Conservation (phyloP, 2,113 vertebrate genomes). For the Plectropomus leopardus region DNA sequence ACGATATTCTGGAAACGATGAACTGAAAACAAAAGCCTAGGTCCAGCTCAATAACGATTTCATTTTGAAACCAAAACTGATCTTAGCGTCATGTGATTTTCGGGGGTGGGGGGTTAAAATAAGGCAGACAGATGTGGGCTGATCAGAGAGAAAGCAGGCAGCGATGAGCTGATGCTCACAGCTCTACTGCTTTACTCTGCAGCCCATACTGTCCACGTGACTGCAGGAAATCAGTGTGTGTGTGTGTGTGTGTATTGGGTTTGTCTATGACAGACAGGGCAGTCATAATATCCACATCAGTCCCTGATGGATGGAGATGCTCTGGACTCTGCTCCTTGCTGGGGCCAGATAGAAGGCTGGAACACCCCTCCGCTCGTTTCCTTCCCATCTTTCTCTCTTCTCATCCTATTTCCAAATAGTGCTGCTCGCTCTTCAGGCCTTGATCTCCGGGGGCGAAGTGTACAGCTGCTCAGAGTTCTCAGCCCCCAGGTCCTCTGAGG, state of each 20-base stretch:
- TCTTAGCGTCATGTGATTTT: background rate
- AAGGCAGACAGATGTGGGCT: conserved; percentile 52
- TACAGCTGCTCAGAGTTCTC: conserved; percentile 95
- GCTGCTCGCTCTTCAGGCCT: conserved; percentile 86
- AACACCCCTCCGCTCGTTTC: conserved; percentile 42
- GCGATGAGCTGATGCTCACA: conserved; percentile 77
- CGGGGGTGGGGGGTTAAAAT: conserved; percentile 43
- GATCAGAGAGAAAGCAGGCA: conserved; percentile 88
- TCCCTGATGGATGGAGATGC: conserved; percentile 76
- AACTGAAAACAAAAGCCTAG: conserved; percentile 63
- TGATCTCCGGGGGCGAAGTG: conserved; percentile 91
- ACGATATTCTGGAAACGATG: conserved; percentile 45
- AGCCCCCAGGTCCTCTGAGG: conserved; percentile 92
- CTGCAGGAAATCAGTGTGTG: conserved; percentile 44
- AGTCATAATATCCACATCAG: conserved; percentile 72
- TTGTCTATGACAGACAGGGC: conserved; percentile 47
- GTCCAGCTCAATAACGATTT: conserved; percentile 57
- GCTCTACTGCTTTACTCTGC: conserved; percentile 85
- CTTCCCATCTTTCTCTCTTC: conserved; percentile 21
- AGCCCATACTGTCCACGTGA: conserved; percentile 40
- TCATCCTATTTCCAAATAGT: conserved; percentile 15
- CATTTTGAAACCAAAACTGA: conserved; percentile 56
- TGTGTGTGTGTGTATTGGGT: conserved; percentile 21
- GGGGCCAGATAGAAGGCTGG: conserved; percentile 47
- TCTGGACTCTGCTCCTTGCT: conserved; percentile 74